Evolutionary conservation across 2,888 invertebrate genomes (phyloP).

Genomic region (Galerucella calmariensis): DNA sequence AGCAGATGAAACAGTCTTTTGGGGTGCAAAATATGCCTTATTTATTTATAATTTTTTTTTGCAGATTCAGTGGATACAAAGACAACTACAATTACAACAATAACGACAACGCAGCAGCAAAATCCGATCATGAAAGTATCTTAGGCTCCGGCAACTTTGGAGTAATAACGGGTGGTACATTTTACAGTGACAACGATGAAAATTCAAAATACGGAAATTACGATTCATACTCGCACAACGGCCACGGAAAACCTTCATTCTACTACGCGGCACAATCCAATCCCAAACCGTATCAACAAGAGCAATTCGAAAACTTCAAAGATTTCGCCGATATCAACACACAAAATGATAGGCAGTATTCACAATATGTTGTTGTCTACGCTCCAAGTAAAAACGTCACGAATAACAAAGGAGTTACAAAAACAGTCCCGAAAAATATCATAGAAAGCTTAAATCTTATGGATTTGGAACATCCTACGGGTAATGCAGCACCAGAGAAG

Average conservation of each 20-base stretch:
- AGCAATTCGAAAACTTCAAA: slow-evolving; percentile 89
- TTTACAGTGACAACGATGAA: slow-evolving; percentile 79
- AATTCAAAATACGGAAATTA: slow-evolving; percentile 69
- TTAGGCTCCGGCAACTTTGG: slow-evolving; percentile 89
- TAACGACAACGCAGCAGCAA: slow-evolving; percentile 12
- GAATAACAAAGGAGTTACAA: slow-evolving; percentile 61
- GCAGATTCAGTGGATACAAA: slow-evolving; percentile 62
- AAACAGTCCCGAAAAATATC: slow-evolving; percentile 73
- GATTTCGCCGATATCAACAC: slow-evolving; percentile 92
- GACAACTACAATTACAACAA: slow-evolving; percentile 42
- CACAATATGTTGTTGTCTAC: slow-evolving; percentile 85
- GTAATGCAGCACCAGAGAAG: slow-evolving; percentile 57
- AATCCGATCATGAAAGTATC: slow-evolving; percentile 55
- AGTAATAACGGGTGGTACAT: slow-evolving; percentile 87
- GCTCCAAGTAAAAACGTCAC: slow-evolving; percentile 77
- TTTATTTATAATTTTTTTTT: slow-evolving; percentile 14
- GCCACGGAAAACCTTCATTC: slow-evolving; percentile 77
- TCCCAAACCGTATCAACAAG: slow-evolving; percentile 80
- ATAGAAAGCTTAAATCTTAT: slow-evolving; percentile 82
- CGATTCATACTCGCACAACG: slow-evolving; percentile 72
- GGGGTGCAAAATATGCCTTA: no score
- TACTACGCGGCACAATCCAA: slow-evolving; percentile 65
- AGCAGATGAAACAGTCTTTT: no score
- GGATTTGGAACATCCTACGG: slow-evolving; percentile 68
- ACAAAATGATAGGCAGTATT: slow-evolving; percentile 83